Conservation (phyloP, 2,888 invertebrate species). For the Polyommatus iphigenia region DNA sequence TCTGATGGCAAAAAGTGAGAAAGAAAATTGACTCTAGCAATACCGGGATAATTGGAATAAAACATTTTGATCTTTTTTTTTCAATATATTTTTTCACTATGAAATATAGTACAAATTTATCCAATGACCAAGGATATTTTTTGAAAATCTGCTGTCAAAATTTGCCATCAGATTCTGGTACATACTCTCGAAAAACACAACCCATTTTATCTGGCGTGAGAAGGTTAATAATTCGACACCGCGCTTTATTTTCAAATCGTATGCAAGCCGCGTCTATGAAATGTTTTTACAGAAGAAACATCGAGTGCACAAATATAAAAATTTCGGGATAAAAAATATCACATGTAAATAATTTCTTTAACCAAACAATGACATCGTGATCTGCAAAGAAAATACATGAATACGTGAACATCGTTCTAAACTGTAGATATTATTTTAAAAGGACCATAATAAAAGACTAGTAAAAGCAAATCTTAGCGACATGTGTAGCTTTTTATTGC, state of each 20-base stretch:
- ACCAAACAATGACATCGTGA: neutral
- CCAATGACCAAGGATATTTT: too few species aligned
- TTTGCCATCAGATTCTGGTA: too few species aligned
- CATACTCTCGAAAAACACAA: too few species aligned
- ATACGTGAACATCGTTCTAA: neutral
- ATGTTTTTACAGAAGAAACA: neutral
- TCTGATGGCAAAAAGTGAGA: too few species aligned
- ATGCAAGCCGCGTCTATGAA: neutral
- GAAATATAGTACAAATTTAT: too few species aligned
- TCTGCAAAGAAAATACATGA: neutral
- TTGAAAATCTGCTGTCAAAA: too few species aligned
- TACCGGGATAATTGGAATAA: too few species aligned
- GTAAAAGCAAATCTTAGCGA: neutral
- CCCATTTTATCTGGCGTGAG: too few species aligned
- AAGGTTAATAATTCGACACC: too few species aligned
- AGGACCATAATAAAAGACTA: neutral
- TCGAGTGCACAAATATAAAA: neutral
- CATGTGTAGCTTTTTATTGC: neutral
- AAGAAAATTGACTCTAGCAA: too few species aligned
- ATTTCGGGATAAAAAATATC: neutral
- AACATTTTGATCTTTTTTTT: too few species aligned
- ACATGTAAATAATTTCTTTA: neutral
- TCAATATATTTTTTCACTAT: too few species aligned
- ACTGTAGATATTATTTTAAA: neutral
- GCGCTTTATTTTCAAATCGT: neutral